Percentiles rank a stretch among this genome's conserved stretches.
These are phyloP conservation scores for Hemiprocne comata DNA, from an alignment of 2,113 vertebrate genomes.

Conservation along the genomic window DNA sequence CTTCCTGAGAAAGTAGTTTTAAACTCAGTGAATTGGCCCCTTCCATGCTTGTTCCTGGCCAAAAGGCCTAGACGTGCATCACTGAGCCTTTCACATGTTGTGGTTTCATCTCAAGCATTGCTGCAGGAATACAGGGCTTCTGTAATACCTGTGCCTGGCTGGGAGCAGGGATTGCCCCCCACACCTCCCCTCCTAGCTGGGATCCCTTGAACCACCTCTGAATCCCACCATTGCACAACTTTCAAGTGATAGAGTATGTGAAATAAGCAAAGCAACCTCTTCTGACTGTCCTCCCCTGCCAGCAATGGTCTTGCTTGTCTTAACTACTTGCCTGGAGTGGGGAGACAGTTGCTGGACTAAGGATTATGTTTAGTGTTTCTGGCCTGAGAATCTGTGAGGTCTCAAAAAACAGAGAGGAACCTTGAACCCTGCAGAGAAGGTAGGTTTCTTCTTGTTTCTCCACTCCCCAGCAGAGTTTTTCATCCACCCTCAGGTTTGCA, in stretches of 20 bases:
- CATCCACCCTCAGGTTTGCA: neutral
- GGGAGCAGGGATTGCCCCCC: neutral
- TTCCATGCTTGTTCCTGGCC: neutral
- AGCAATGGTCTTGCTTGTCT: neutral
- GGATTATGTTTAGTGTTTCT: neutral
- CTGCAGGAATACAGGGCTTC: neutral
- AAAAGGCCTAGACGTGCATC: neutral
- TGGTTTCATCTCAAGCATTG: neutral
- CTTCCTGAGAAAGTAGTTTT: neutral
- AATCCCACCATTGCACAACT: neutral
- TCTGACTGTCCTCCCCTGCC: neutral
- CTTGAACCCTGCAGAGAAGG: neutral
- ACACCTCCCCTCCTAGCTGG: neutral
- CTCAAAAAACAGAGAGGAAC: neutral
- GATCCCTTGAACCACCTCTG: neutral
- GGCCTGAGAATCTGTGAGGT: neutral
- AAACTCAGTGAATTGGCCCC: neutral
- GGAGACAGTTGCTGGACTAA: neutral
- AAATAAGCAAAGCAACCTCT: neutral
- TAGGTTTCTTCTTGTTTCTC: neutral
- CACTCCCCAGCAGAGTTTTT: neutral
- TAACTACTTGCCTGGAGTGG: neutral
- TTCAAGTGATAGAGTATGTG: neutral
- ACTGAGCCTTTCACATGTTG: neutral
- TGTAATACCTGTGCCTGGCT: neutral